A percentile compares a stretch with the other conserved stretches of the same genome.
Conservation (phyloP, 2,113 vertebrate species). For the Struthidea cinerea region DNA sequence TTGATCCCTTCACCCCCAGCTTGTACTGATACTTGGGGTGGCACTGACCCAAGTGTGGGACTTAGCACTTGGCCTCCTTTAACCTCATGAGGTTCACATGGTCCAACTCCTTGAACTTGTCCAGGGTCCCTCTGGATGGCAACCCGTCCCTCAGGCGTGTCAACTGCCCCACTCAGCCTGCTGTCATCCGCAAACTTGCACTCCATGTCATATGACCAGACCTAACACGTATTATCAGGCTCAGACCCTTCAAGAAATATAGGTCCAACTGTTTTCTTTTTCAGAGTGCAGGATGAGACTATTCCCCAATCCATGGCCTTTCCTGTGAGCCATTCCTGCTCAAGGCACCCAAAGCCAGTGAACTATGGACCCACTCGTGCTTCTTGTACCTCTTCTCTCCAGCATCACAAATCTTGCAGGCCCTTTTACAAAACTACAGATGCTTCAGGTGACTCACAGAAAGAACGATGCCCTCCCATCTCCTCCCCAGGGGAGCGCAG, state of each 20-base stretch:
- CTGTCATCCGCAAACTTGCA: not conserved
- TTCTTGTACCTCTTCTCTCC: not conserved
- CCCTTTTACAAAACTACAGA: not conserved
- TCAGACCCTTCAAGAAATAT: not conserved
- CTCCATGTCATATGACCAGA: not conserved
- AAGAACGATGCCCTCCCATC: fast-evolving
- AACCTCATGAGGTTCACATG: not conserved
- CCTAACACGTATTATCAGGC: not conserved
- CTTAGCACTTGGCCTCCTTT: not conserved
- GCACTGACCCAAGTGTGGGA: not conserved
- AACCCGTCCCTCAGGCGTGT: not conserved
- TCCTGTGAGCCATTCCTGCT: not conserved
- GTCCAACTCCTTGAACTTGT: not conserved
- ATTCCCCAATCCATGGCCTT: fast-evolving
- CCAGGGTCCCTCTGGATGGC: not conserved
- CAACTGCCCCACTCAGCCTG: not conserved
- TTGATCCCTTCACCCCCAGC: not conserved
- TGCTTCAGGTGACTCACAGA: not conserved
- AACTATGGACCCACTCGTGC: fast-evolving
- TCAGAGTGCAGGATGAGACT: not conserved
- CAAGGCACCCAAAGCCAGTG: fast-evolving
- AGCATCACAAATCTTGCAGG: not conserved
- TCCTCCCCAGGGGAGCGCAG: not conserved
- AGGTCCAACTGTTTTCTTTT: not conserved
- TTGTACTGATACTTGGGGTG: fast-evolving